Conservation (phyloP, 2,797 vertebrate species). For the Anguilla anguilla region DNA sequence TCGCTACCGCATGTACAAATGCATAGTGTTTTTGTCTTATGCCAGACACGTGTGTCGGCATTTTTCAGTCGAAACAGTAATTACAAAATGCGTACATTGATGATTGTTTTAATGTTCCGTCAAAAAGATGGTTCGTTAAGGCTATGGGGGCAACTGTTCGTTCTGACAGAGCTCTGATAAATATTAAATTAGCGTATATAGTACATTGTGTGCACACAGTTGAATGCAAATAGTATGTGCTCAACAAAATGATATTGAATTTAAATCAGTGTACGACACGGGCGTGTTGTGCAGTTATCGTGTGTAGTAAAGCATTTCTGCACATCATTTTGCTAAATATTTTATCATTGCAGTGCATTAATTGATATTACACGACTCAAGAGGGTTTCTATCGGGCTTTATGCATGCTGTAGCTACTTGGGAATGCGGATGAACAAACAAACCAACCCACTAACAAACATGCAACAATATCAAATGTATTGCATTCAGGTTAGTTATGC, state of each 20-base stretch:
- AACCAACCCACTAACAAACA: background rate
- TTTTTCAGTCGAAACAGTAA: background rate
- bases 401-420: background rate
- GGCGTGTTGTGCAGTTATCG: background rate
- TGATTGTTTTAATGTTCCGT: background rate
- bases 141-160: background rate
- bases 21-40: background rate
- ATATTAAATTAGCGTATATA: background rate
- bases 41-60: constrained; percentile 8
- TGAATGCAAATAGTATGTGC: background rate
- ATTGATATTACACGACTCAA: background rate
- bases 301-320: background rate
- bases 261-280: background rate
- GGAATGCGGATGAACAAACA: background rate
- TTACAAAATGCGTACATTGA: background rate
- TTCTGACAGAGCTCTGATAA: background rate
- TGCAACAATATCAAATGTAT: background rate
- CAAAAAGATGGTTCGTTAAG: background rate
- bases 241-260: background rate
- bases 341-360: background rate
- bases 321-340: background rate
- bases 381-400: background rate
- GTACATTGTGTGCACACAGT: background rate
- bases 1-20: constrained; percentile 34
- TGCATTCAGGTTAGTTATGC: background rate